These are phyloP conservation scores for Dipodomys ordii DNA, from an alignment of 2,113 vertebrate genomes.

Conservation along the genomic window DNA sequence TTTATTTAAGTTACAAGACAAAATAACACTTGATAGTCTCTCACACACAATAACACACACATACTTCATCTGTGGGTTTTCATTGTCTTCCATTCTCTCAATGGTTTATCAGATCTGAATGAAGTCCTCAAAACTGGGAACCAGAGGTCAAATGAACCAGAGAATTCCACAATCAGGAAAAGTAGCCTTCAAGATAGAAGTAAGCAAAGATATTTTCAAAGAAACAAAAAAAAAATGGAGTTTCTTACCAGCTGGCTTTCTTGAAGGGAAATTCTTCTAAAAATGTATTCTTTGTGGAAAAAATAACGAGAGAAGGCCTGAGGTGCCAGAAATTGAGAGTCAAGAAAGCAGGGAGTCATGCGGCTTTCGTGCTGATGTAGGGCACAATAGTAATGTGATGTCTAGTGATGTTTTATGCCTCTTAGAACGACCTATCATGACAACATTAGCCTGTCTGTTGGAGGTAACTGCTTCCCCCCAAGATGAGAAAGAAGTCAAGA, in stretches of 20 bases:
- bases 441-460: neutral
- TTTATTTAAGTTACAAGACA: neutral
- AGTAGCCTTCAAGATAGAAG: constrained; percentile 5
- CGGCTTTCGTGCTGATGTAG: too few species aligned
- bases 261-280: neutral
- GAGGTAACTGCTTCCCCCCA: neutral
- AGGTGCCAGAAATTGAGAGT: neutral
- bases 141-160: neutral
- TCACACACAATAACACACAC: neutral
- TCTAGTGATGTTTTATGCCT: neutral
- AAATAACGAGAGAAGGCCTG: neutral
- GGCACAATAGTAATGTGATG: neutral
- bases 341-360: neutral
- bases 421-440: neutral
- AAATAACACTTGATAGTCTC: neutral
- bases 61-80: neutral
- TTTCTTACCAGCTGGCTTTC: neutral
- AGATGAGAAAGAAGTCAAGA: neutral
- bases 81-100: neutral
- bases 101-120: neutral
- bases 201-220: constrained; percentile 10
- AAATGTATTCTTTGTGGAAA: neutral
- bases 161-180: neutral
- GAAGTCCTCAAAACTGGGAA: neutral
- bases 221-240: neutral